Percentiles rank a stretch among this genome's conserved stretches.
These are phyloP conservation scores for Plecotus auritus DNA, from an alignment of 2,113 vertebrate species.

Conservation along the genomic window DNA sequence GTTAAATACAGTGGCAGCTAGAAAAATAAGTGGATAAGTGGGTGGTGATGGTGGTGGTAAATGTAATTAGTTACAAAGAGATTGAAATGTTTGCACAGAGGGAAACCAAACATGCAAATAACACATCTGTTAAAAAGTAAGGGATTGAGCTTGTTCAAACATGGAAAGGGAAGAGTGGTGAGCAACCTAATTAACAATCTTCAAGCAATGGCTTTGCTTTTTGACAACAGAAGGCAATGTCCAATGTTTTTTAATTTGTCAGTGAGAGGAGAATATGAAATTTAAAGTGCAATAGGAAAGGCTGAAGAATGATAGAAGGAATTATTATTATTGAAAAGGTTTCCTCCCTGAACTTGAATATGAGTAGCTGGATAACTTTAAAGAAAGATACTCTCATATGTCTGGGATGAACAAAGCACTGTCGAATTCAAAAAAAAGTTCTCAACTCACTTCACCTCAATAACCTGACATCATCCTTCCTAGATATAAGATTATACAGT, in stretches of 20 bases:
- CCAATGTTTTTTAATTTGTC: neutral
- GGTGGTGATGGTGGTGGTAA: neutral
- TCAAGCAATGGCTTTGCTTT: neutral
- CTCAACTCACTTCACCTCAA: neutral
- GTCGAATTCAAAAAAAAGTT: neutral
- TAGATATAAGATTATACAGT: neutral
- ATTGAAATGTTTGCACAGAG: neutral
- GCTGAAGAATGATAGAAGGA: neutral
- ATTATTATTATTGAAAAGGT: neutral
- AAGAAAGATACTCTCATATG: neutral
- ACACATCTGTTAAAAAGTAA: neutral
- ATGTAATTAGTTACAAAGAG: slow-evolving; percentile 23
- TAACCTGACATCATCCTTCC: neutral
- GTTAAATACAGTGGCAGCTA: neutral
- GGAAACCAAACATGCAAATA: neutral
- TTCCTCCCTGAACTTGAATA: neutral
- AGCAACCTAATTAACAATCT: neutral
- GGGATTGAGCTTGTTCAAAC: neutral
- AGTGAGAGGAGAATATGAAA: neutral
- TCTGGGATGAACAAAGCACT: neutral
- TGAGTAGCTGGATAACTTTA: neutral
- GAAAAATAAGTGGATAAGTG: neutral
- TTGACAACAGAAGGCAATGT: neutral
- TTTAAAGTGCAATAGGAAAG: neutral
- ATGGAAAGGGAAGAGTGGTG: neutral